Evolutionary conservation across 2,113 vertebrate species (phyloP), one percentile per base, ranked within the genome.

Genomic region (Panurus biarmicus): DNA sequence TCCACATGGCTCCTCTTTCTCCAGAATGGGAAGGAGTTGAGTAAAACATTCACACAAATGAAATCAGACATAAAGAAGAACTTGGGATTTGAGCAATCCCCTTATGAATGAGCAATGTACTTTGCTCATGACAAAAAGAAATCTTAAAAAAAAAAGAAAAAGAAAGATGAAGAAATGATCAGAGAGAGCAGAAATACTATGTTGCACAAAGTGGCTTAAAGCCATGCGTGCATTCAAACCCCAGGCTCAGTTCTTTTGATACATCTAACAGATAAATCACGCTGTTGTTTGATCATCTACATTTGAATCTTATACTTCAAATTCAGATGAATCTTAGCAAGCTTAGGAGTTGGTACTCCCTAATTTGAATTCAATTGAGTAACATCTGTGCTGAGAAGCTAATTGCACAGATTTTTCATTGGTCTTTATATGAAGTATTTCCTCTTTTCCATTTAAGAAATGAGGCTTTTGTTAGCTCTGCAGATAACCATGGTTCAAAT

Each of bases 361-460:
- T 92, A 82, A 91, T 95, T 94, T 85, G 81, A 92, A 94, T 94
- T 95, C 80, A 82, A 4, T 62, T 87, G 88, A 62, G 75, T 67
- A 94, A 61, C 86, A 90, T 92, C 86, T 93, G 73, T 81, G 61
- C 44, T 56, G 69, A 77, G 44, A 88, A 90, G 53, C 31, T 95
- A 96, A 94, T 87, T 90, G 69, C 92, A 93, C 64, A 78, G 65
- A 74, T 88, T 95, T 89, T 88, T 80, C 72, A 26, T 7, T 58
- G 72, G 67, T 80, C 79, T 85, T 95, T 86, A 54, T 66, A 58
- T 28, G 42, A 80, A 94, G 47, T 35, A 26, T 90, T 88, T 77
- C 54, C 58, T 91, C 74, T 80, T 83, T 53, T 79, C 61, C 13
- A 19, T 73, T 86, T 74, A 51, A 94, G 94, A 88, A 90, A 73